Conservation (phyloP, 2,797 vertebrate species). For the Menidia menidia region DNA sequence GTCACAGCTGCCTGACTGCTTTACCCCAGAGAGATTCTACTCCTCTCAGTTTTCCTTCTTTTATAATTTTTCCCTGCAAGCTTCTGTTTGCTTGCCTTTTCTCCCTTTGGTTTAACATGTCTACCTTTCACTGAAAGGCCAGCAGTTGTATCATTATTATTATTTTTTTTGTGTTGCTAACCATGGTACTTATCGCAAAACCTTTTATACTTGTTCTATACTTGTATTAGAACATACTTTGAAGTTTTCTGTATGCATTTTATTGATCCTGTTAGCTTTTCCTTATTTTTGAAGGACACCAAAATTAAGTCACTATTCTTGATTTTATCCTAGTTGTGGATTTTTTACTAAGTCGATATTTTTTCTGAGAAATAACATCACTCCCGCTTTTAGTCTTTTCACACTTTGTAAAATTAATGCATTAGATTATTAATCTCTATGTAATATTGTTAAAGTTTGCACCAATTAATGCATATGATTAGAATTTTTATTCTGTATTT, state of each 20-base stretch:
- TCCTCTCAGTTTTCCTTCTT: slow-evolving; percentile 9
- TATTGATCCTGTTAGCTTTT: not conserved
- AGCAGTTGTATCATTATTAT: not conserved
- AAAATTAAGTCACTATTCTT: slow-evolving; percentile 30
- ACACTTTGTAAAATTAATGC: slow-evolving; percentile 3
- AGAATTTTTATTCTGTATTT: slow-evolving; percentile 16
- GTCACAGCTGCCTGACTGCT: slow-evolving; percentile 37
- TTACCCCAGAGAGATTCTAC: slow-evolving; percentile 26
- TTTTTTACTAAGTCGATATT: slow-evolving; percentile 10
- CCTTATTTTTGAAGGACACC: slow-evolving; percentile 24
- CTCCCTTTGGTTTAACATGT: not conserved
- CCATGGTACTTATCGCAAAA: not conserved
- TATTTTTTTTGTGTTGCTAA: not conserved
- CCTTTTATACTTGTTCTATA: not conserved
- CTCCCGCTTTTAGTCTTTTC: not conserved
- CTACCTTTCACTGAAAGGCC: not conserved
- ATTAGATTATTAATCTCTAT: not conserved
- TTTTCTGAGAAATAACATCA: slow-evolving; percentile 5
- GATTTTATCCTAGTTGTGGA: slow-evolving; percentile 4
- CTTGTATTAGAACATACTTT: not conserved
- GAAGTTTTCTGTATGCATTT: not conserved
- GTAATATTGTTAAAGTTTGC: not conserved
- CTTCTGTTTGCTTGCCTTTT: slow-evolving; percentile 13
- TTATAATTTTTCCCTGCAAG: not conserved
- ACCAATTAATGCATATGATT: not conserved